A percentile compares a stretch with the other conserved stretches of the same genome.
These are phyloP conservation scores for Cryptocheilus praepositus DNA, from an alignment of 2,888 invertebrate species.

Conservation along the genomic window DNA sequence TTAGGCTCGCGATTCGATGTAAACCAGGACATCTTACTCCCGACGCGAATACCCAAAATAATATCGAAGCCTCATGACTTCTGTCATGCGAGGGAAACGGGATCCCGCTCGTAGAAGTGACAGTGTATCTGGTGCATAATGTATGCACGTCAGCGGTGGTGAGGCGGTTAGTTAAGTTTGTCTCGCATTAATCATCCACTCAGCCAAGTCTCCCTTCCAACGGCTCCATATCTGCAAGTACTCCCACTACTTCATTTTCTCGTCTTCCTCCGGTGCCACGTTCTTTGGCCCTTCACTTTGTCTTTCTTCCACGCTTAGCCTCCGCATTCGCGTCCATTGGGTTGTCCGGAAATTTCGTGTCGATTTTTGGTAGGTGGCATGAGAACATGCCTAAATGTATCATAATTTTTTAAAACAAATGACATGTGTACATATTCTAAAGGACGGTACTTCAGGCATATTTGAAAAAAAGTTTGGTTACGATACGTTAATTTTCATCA, in stretches of 20 bases:
- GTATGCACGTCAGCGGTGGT: constrained; percentile 32
- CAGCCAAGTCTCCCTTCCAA: constrained; percentile 19
- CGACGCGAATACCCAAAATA: neutral
- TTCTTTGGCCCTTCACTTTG: constrained; percentile 7
- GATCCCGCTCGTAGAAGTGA: constrained; percentile 9
- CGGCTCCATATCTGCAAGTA: constrained; percentile 5
- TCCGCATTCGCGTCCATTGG: neutral
- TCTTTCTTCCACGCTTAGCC: constrained; percentile 1
- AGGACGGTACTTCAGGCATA: no score
- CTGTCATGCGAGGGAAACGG: neutral
- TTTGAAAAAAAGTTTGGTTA: no score
- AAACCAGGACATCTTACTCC: neutral
- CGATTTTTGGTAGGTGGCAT: no score
- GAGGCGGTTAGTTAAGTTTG: constrained; percentile 46
- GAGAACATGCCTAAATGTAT: no score
- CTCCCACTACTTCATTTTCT: neutral
- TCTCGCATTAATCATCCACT: constrained; percentile 55
- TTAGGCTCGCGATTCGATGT: neutral
- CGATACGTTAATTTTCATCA: no score
- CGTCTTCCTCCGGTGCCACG: neutral
- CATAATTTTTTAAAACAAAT: no score
- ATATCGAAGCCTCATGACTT: neutral
- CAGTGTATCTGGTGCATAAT: constrained; percentile 30
- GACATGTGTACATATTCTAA: no score
- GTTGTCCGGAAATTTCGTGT: no score